These are phyloP conservation scores for Cosmia pyralina DNA, from an alignment of 2,888 invertebrate species.

Conservation along the genomic window DNA sequence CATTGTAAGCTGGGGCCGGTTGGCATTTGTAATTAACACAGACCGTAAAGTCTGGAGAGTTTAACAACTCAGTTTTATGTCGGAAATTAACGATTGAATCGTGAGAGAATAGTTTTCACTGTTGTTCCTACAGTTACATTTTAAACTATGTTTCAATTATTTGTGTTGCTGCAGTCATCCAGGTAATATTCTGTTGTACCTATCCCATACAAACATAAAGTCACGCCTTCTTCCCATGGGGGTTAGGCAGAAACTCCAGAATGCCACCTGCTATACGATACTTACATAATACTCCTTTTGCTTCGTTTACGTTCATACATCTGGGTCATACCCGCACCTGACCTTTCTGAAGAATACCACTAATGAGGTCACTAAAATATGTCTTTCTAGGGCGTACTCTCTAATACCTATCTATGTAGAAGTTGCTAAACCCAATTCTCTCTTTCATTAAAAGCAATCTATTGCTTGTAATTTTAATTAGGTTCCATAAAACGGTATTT, in stretches of 20 bases:
- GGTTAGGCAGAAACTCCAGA: not conserved
- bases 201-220: not conserved
- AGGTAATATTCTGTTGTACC: not conserved
- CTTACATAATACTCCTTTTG: not conserved
- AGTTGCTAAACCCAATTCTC: not conserved
- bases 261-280: not conserved
- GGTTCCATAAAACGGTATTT: not conserved
- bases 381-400: no score
- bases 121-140: constrained; percentile 54
- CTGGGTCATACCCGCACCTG: not conserved
- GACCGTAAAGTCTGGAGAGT: constrained; percentile 59
- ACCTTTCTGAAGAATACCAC: not conserved
- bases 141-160: constrained; percentile 29
- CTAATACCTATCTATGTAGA: not conserved
- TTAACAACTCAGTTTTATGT: constrained; percentile 69
- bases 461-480: not conserved
- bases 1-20: constrained; percentile 53
- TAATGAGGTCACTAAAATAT: not conserved
- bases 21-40: constrained; percentile 67
- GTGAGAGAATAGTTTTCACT: constrained; percentile 68
- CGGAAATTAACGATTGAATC: constrained; percentile 73
- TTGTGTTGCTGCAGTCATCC: no score
- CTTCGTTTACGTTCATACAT: not conserved
- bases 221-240: not conserved
- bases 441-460: not conserved